These are phyloP conservation scores for Nasonia oneida DNA, from an alignment of 2,888 invertebrate species.

Conservation along the genomic window DNA sequence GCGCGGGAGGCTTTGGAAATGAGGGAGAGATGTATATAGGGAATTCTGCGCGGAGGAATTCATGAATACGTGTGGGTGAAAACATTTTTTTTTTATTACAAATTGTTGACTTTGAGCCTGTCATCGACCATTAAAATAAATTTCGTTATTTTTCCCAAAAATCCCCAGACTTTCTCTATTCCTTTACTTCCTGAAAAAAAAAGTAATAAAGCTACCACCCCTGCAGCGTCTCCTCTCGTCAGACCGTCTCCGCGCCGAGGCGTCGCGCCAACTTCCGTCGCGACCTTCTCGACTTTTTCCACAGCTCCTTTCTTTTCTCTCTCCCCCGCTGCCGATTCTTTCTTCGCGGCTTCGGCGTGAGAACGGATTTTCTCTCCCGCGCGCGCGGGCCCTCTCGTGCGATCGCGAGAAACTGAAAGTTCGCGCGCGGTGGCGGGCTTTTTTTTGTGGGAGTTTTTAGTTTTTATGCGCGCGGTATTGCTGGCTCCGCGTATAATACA, in stretches of 20 bases:
- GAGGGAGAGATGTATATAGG: neutral
- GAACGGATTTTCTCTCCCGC: constrained; percentile 39
- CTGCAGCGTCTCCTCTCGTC: neutral
- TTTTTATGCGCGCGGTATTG: constrained; percentile 55
- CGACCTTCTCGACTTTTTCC: neutral
- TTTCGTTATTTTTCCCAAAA: too few species aligned
- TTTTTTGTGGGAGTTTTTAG: constrained; percentile 61
- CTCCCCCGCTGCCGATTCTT: neutral
- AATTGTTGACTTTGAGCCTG: too few species aligned
- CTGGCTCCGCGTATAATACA: constrained; percentile 9
- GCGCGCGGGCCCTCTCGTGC: neutral
- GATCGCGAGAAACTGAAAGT: constrained; percentile 57
- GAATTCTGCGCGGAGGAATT: neutral
- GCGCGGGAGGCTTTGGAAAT: constrained; percentile 18
- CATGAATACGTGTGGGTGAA: neutral
- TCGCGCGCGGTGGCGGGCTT: constrained; percentile 41
- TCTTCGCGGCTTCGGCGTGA: constrained; percentile 35
- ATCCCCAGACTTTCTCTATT: too few species aligned
- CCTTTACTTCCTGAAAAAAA: neutral
- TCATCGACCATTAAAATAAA: too few species aligned
- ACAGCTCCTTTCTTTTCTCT: neutral
- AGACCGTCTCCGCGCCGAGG: neutral
- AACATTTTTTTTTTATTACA: too few species aligned
- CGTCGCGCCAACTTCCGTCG: neutral
- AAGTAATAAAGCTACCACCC: neutral